Conservation (phyloP, 92 coral and sea anemone genomes). For the Actinernus sp. region DNA sequence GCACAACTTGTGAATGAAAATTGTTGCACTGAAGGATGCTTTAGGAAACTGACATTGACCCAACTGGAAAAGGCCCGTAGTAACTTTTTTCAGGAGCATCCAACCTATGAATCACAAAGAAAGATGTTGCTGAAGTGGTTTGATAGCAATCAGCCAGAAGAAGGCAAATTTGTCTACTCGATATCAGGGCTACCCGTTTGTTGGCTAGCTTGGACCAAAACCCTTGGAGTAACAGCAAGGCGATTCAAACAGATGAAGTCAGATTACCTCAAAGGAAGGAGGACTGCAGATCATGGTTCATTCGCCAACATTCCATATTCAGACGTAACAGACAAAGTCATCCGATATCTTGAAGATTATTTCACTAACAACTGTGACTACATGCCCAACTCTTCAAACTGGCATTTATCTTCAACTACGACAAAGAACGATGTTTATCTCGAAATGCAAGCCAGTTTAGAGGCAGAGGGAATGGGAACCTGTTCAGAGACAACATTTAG, state of each 20-base stretch:
- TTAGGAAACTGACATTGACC: slow-evolving; percentile 1
- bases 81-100: slow-evolving; percentile 15
- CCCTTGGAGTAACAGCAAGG: slow-evolving; percentile 55
- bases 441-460: slow-evolving; percentile 24
- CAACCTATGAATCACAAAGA: slow-evolving; percentile 42
- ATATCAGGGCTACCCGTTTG: slow-evolving; percentile 41
- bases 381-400: slow-evolving; percentile 46
- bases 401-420: slow-evolving; percentile 60
- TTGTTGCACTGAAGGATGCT: slow-evolving; percentile 39
- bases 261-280: slow-evolving; percentile 44
- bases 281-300: slow-evolving; percentile 47
- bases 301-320: slow-evolving; percentile 7
- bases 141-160: slow-evolving; percentile 37
- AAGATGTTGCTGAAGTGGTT: slow-evolving; percentile 57
- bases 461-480: slow-evolving; percentile 6
- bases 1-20: not conserved
- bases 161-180: slow-evolving; percentile 28
- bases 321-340: slow-evolving; percentile 23
- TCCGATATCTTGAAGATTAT: slow-evolving; percentile 46
- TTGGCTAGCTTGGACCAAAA: slow-evolving; percentile 52
- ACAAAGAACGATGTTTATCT: slow-evolving; percentile 44
- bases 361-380: slow-evolving; percentile 66
- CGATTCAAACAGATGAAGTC: slow-evolving; percentile 45
- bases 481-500: no score
- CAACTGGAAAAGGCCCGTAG: slow-evolving; percentile 30